These are phyloP conservation scores for Lagria hirta DNA, from an alignment of 2,888 invertebrate species.

Conservation along the genomic window DNA sequence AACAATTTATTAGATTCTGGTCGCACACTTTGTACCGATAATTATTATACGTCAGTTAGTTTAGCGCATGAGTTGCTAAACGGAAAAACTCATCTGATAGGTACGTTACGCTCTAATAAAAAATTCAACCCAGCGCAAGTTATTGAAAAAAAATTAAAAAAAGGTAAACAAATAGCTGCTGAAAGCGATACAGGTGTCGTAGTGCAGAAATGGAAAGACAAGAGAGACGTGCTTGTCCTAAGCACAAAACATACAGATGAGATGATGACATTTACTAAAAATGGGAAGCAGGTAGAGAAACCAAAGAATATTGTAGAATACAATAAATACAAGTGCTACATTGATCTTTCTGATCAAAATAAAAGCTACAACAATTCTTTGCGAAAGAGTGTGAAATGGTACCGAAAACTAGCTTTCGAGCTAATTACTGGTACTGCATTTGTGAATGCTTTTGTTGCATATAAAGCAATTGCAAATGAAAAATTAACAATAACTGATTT, in stretches of 20 bases:
- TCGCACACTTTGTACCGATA: constrained; percentile 18
- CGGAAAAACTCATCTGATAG: background rate
- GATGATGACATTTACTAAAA: too few relatives aligned
- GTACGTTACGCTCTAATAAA: constrained; percentile 1
- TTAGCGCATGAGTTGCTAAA: background rate
- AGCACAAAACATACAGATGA: constrained; percentile 41
- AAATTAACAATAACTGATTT: too few relatives aligned
- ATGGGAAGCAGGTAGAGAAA: too few relatives aligned
- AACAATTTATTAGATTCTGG: constrained; percentile 13
- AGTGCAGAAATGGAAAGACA: constrained; percentile 41
- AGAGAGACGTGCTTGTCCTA: constrained; percentile 40
- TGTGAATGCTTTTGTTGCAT: too few relatives aligned
- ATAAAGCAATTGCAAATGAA: too few relatives aligned
- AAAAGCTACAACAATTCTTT: too few relatives aligned
- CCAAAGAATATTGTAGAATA: too few relatives aligned
- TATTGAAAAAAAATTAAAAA: constrained; percentile 20
- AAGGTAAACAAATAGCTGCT: constrained; percentile 12
- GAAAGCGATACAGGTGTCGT: constrained; percentile 29
- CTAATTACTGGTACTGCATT: too few relatives aligned
- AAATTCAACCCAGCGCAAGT: constrained; percentile 17
- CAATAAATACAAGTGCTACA: too few relatives aligned
- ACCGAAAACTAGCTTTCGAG: too few relatives aligned
- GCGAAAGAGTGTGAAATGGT: too few relatives aligned
- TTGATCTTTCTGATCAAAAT: too few relatives aligned
- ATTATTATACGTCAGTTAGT: constrained; percentile 22